These are phyloP conservation scores for Linyphia triangularis DNA, from an alignment of 2,888 invertebrate genomes.

Conservation along the genomic window DNA sequence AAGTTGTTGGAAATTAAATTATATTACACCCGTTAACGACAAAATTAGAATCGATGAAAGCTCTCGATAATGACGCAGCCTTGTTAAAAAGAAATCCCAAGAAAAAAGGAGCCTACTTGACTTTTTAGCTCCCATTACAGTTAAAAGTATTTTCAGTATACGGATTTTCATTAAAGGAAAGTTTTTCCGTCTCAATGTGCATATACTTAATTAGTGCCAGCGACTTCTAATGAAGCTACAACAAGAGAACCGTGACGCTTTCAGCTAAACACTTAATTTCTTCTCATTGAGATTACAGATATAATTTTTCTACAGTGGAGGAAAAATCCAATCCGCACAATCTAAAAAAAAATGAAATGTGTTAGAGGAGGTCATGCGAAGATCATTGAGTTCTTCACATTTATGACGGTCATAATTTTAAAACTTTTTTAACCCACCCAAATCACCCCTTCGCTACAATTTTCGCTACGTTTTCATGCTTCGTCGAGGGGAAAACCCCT, in stretches of 20 bases:
- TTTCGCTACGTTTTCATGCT: conserved; percentile 62
- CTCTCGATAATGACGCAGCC: conserved; percentile 40
- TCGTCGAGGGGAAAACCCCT: conserved; percentile 46
- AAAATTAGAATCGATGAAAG: conserved; percentile 52
- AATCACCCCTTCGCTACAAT: conserved; percentile 21
- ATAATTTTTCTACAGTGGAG: conserved; percentile 24
- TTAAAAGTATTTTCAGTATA: conserved; percentile 58
- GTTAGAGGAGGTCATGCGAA: conserved; percentile 41
- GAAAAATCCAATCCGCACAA: conserved; percentile 6
- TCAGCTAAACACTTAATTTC: conserved; percentile 66
- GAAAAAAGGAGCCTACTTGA: conserved; percentile 32
- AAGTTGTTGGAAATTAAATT: conserved; percentile 59
- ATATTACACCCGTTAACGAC: conserved; percentile 56
- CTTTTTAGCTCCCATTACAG: conserved; percentile 69
- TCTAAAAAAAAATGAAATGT: conserved; percentile 34
- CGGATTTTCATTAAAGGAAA: conserved; percentile 51
- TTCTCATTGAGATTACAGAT: conserved; percentile 33
- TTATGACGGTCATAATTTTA: conserved; percentile 67
- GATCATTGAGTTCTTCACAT: conserved; percentile 40
- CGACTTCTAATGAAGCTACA: conserved; percentile 54
- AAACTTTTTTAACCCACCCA: conserved; percentile 12
- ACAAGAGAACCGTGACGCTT: conserved; percentile 48
- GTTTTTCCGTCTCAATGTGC: conserved; percentile 47
- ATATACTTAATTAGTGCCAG: conserved; percentile 50
- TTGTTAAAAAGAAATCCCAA: conserved; percentile 36